These are phyloP conservation scores for Centropristis striata DNA, from an alignment of 2,113 vertebrate genomes.

Conservation along the genomic window DNA sequence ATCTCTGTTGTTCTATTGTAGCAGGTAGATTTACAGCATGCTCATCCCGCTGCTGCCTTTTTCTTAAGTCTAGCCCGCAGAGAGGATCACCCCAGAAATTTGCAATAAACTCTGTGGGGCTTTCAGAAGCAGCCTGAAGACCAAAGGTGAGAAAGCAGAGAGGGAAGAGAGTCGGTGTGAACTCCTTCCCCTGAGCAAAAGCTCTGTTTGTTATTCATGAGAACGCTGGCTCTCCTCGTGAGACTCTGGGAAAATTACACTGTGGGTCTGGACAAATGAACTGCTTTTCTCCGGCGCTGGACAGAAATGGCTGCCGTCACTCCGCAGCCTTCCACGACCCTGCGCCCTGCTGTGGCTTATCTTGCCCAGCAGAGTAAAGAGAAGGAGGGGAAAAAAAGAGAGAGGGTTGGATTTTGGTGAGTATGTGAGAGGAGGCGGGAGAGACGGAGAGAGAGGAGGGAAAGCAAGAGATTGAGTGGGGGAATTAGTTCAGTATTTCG, in stretches of 20 bases:
- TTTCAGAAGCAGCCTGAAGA: constrained; percentile 49
- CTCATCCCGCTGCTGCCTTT: constrained; percentile 4
- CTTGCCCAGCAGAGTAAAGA: constrained; percentile 44
- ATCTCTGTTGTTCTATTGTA: constrained; percentile 2
- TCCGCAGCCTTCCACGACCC: constrained; percentile 40
- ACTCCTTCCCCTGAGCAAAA: constrained; percentile 44
- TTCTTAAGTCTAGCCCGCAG: constrained; percentile 34
- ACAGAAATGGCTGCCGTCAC: constrained; percentile 50
- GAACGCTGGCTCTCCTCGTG: constrained; percentile 41
- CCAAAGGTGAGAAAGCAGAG: constrained; percentile 51
- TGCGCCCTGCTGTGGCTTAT: constrained; percentile 56
- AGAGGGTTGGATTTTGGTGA: constrained; percentile 27
- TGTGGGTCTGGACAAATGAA: constrained; percentile 41
- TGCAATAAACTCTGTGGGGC: constrained; percentile 59
- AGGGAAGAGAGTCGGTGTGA: constrained; percentile 29
- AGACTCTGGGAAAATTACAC: constrained; percentile 58
- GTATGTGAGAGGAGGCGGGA: constrained; percentile 1
- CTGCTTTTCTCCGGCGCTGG: constrained; percentile 24
- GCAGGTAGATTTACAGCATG: constrained; percentile 21
- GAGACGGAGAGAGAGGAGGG: background rate
- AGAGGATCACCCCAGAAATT: constrained; percentile 65
- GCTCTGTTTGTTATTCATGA: constrained; percentile 72
- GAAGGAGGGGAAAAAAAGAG: background rate
- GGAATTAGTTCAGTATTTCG: constrained; percentile 70
- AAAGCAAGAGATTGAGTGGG: constrained; percentile 32